Evolutionary conservation across 2,888 invertebrate species (phyloP).

Genomic region (Coleophora flavipennella): DNA sequence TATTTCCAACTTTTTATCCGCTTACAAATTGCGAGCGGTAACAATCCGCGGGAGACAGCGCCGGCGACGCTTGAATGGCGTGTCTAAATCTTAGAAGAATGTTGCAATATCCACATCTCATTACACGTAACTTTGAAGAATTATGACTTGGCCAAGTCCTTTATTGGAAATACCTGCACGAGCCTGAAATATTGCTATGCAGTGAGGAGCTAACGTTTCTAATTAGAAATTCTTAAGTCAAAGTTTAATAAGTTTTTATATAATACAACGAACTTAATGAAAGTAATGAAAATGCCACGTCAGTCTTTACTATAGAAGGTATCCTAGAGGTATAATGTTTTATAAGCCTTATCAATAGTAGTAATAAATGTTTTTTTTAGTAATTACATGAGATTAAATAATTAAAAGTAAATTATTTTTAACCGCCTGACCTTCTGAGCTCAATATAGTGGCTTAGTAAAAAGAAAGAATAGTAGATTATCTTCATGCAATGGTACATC

Average conservation of each 20-base stretch:
- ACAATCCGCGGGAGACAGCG: background rate
- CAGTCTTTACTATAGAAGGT: conserved; percentile 27
- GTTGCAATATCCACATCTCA: conserved; percentile 69
- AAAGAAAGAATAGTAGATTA: no score
- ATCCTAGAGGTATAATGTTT: no score
- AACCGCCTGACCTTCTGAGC: no score
- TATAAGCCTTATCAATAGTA: no score
- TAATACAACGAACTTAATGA: conserved; percentile 64
- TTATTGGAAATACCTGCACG: conserved; percentile 73
- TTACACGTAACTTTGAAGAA: conserved; percentile 72
- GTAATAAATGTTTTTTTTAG: no score
- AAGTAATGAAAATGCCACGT: conserved; percentile 68
- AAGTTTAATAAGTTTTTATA: conserved; percentile 71
- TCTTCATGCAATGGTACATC: no score
- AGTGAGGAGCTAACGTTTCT: conserved; percentile 71
- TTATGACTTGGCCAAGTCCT: conserved; percentile 73
- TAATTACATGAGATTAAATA: no score
- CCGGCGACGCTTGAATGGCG: conserved; percentile 24
- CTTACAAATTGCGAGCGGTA: no score
- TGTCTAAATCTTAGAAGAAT: conserved; percentile 60
- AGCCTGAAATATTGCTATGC: conserved; percentile 71
- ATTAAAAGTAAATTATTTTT: no score
- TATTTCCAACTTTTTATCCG: no score
- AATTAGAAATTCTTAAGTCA: conserved; percentile 70
- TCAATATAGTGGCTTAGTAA: no score